Conservation (phyloP, 2,113 vertebrate genomes). For the Bolborhynchus lineola region DNA sequence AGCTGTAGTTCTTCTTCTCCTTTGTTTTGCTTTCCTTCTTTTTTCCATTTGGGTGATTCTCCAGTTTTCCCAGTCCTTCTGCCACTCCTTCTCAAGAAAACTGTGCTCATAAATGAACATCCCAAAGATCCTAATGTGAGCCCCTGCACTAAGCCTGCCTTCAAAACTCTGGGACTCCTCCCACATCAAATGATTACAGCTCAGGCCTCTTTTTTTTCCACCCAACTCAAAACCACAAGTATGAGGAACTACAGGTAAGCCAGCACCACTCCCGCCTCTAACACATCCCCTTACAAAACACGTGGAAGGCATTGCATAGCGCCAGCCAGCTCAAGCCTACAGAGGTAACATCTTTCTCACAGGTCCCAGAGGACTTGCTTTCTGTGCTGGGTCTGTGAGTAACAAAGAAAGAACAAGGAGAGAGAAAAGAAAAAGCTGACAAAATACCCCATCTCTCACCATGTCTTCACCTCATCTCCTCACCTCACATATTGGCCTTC, state of each 20-base stretch:
- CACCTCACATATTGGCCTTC: neutral
- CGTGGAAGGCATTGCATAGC: neutral
- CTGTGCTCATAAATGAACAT: neutral
- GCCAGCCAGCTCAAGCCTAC: neutral
- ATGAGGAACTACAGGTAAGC: neutral
- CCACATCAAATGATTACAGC: neutral
- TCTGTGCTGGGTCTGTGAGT: neutral
- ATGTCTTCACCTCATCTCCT: neutral
- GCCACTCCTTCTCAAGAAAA: neutral
- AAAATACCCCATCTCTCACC: neutral
- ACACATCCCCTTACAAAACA: neutral
- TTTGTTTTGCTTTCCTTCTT: neutral
- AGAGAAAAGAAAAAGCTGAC: neutral
- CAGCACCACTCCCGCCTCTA: neutral
- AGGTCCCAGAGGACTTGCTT: neutral
- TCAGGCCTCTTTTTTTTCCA: neutral
- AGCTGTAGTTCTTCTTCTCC: neutral
- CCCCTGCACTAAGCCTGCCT: neutral
- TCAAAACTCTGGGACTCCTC: neutral
- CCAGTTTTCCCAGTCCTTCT: neutral
- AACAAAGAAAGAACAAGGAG: neutral
- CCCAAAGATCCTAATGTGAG: neutral
- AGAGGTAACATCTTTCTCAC: neutral
- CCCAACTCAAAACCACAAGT: neutral
- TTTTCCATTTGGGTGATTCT: neutral